These are phyloP conservation scores for Sebastolobus alascanus DNA, from an alignment of 2,797 vertebrate genomes.

Conservation along the genomic window DNA sequence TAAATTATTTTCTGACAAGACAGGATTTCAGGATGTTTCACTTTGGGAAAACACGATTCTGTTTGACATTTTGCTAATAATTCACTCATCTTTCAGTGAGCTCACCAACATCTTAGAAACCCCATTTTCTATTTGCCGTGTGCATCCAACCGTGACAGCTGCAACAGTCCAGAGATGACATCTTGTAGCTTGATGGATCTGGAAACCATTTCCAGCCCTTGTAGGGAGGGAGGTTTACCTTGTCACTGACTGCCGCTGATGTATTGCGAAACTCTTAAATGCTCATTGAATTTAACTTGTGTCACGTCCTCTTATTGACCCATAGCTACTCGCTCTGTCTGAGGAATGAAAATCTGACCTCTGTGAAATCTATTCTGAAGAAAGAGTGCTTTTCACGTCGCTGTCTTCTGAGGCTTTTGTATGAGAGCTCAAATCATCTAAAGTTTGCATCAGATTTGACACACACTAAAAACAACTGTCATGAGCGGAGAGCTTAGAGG, in stretches of 20 bases:
- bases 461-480: conserved; percentile 9
- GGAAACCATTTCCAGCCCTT: conserved; percentile 36
- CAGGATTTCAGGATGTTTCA: not conserved
- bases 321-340: conserved; percentile 4
- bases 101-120: conserved; percentile 16
- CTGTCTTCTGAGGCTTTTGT: conserved; percentile 17
- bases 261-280: conserved; percentile 31
- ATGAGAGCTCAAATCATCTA: conserved; percentile 7
- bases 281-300: conserved; percentile 34
- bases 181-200: conserved; percentile 38
- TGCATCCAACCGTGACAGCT: conserved; percentile 34
- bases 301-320: conserved; percentile 28
- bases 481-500: conserved; percentile 24
- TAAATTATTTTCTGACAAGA: conserved; percentile 20
- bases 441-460: conserved; percentile 20
- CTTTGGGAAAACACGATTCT: conserved; percentile 4
- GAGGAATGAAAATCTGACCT: conserved; percentile 27
- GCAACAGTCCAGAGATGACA: conserved; percentile 34
- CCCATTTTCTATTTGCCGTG: conserved; percentile 42
- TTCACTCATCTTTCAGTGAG: conserved; percentile 11
- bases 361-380: conserved; percentile 25
- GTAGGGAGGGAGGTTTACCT: conserved; percentile 39
- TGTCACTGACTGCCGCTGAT: conserved; percentile 33
- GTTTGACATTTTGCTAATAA: conserved; percentile 26
- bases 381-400: conserved; percentile 4